Percentiles rank a stretch among this genome's conserved stretches.
phyloP scores from a whole-genome alignment of 2,113 vertebrate genomes.

The Gavialis gangeticus region DNA sequence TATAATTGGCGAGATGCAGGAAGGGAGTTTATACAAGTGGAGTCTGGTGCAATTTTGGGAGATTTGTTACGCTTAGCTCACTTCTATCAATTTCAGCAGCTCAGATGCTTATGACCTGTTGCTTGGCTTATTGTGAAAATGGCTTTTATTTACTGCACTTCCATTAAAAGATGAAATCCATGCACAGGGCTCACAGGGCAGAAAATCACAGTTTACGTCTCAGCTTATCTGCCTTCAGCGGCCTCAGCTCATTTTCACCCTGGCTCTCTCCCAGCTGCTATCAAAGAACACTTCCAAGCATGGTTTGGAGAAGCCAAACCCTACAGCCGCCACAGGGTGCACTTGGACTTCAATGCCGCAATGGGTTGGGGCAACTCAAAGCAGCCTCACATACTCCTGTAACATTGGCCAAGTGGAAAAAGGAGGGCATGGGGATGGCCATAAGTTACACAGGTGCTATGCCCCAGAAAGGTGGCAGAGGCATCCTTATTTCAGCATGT shows the following conservation, averaged over 20 bases:
- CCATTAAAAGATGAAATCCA: constrained; percentile 88
- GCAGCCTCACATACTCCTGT: not conserved
- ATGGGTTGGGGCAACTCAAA: no score
- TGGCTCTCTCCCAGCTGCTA: constrained; percentile 47
- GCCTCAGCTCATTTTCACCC: constrained; percentile 68
- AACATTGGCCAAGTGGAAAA: not conserved
- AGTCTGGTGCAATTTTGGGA: constrained; percentile 80
- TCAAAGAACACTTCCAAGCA: constrained; percentile 7
- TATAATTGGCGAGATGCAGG: constrained; percentile 80
- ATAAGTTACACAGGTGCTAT: no score
- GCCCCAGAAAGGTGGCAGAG: not conserved
- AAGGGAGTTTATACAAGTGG: constrained; percentile 72
- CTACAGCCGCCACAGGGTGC: not conserved
- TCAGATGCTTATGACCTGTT: constrained; percentile 83
- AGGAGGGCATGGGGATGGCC: not conserved
- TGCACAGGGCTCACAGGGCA: constrained; percentile 81
- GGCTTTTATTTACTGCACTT: constrained; percentile 86
- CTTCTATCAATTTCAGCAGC: constrained; percentile 82
- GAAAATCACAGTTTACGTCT: constrained; percentile 84
- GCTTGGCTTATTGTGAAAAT: constrained; percentile 82
- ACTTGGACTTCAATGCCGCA: not conserved
- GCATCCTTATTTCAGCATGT: no score
- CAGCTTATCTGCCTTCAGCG: constrained; percentile 78
- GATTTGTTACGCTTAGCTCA: constrained; percentile 85
- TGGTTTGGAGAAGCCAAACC: not conserved